phyloP scores from a whole-genome alignment of 2,888 invertebrate genomes.

The Nipponacmea schrenckii region DNA sequence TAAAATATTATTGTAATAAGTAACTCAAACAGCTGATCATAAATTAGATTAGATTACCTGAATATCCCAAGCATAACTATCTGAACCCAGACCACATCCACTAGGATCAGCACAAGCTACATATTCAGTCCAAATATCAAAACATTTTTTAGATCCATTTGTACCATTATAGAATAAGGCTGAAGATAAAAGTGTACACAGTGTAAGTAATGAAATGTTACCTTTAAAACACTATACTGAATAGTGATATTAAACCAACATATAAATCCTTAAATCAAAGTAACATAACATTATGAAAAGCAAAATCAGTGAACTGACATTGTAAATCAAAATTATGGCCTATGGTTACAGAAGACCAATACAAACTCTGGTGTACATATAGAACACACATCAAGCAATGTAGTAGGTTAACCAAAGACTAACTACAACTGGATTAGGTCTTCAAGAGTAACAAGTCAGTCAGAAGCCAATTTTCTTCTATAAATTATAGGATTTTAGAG shows the following conservation, averaged over 20 bases:
- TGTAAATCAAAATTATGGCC: no score
- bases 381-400: no score
- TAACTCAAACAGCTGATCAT: no score
- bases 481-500: no score
- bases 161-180: conserved; percentile 52
- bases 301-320: no score
- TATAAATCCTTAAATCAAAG: background rate
- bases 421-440: no score
- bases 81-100: conserved; percentile 66
- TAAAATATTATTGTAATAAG: no score
- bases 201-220: background rate
- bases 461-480: no score
- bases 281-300: background rate
- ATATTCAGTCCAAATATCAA: conserved; percentile 62
- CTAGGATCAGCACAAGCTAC: conserved; percentile 68
- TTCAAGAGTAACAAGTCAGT: no score
- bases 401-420: no score
- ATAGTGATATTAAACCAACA: conserved; percentile 3
- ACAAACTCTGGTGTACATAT: no score
- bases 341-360: no score
- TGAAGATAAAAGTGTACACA: conserved; percentile 18
- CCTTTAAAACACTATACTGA: background rate
- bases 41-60: conserved; percentile 64
- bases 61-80: conserved; percentile 66
- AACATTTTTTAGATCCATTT: conserved; percentile 45